Evolutionary conservation across 2,797 vertebrate species (phyloP).

Genomic region (Caiman crocodilus): DNA sequence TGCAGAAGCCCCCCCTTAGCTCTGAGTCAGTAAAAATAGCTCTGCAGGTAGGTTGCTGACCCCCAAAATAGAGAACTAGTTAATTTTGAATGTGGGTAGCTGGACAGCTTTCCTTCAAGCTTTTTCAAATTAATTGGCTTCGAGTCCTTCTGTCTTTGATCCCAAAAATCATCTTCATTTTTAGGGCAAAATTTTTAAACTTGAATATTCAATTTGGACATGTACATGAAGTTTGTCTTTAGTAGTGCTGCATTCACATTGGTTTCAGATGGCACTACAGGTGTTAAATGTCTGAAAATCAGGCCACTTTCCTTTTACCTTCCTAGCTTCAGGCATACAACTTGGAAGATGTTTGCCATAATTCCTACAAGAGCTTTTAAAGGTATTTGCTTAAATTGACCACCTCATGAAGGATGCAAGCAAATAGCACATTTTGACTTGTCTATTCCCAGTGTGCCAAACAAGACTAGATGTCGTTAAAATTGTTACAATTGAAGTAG

Average conservation of each 20-base stretch:
- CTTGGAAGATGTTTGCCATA: not conserved
- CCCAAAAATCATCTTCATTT: fast-evolving
- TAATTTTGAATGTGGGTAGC: not conserved
- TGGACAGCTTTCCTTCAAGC: not conserved
- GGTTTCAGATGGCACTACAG: not conserved
- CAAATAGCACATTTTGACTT: not conserved
- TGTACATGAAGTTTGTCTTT: not conserved
- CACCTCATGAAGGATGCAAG: not conserved
- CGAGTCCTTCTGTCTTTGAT: not conserved
- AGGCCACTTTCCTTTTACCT: not conserved
- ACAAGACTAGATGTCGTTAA: not conserved
- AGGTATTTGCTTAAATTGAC: not conserved
- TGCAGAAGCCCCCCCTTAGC: too few species aligned
- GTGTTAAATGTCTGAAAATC: not conserved
- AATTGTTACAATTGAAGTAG: not conserved
- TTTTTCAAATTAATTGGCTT: not conserved
- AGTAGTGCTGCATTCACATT: not conserved
- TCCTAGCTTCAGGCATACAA: not conserved
- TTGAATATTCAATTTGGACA: not conserved
- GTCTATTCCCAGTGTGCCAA: fast-evolving
- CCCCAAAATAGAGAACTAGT: not conserved
- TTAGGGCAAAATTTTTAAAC: not conserved
- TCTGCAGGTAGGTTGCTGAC: too few species aligned
- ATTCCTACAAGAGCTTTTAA: not conserved
- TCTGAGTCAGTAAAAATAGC: too few species aligned